Evolutionary conservation across 2,113 vertebrate genomes (phyloP).

Genomic region (Amazona guildingii): DNA sequence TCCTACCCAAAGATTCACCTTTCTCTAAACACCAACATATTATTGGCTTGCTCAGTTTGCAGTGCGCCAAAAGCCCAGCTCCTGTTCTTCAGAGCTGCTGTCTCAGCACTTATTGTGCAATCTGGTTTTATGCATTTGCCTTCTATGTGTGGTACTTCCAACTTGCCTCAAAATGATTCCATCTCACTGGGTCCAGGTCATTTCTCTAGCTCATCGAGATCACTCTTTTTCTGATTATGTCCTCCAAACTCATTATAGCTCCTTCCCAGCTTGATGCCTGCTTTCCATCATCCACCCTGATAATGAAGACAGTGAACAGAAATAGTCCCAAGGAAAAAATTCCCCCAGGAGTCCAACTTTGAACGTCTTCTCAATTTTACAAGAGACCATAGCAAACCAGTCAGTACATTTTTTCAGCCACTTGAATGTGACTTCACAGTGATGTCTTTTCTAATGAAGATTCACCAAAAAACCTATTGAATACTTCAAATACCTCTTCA

Average conservation of each 20-base stretch:
- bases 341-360: neutral
- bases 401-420: neutral
- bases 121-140: constrained; percentile 26
- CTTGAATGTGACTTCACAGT: neutral
- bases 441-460: neutral
- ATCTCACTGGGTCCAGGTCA: neutral
- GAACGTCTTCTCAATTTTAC: constrained; percentile 4
- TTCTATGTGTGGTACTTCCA: neutral
- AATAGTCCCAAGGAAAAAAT: constrained; percentile 41
- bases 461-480: neutral
- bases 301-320: constrained; percentile 53
- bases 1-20: constrained; percentile 49
- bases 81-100: neutral
- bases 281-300: constrained; percentile 39
- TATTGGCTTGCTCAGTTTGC: constrained; percentile 50
- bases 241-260: constrained; percentile 28
- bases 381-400: neutral
- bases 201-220: constrained; percentile 7
- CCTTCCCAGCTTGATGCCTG: constrained; percentile 24
- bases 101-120: constrained; percentile 42
- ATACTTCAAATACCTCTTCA: neutral
- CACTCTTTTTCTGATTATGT: constrained; percentile 4
- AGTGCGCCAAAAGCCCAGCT: neutral
- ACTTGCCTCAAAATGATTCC: constrained; percentile 15
- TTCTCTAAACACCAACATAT: constrained; percentile 45